phyloP scores from a whole-genome alignment of 2,113 vertebrate genomes.

The Brachypodius melanocephalos region DNA sequence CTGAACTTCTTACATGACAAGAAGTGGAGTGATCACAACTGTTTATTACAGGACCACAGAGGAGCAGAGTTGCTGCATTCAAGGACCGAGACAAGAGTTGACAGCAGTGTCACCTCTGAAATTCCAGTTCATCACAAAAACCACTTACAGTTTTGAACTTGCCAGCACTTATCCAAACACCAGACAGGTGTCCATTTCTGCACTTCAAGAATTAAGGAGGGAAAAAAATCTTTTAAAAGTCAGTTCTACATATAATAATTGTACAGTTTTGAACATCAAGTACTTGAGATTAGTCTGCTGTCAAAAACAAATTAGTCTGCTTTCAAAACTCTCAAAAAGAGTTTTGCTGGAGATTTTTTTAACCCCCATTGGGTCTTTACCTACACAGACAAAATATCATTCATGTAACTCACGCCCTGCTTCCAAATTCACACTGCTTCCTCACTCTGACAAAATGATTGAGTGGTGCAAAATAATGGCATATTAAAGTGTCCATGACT shows the following conservation, averaged over 20 bases:
- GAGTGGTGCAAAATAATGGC: background rate
- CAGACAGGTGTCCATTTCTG: background rate
- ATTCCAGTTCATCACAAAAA: background rate
- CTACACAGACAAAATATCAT: background rate
- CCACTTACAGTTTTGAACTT: background rate
- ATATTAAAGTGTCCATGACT: background rate
- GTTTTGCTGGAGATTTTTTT: background rate
- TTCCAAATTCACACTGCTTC: background rate
- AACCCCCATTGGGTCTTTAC: background rate
- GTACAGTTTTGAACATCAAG: background rate
- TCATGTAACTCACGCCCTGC: background rate
- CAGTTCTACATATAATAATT: background rate
- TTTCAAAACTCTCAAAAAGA: background rate
- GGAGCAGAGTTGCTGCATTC: background rate
- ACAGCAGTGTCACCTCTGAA: background rate
- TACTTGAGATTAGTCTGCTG: background rate
- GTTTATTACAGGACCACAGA: fast-evolving
- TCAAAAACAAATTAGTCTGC: background rate
- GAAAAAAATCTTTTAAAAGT: background rate
- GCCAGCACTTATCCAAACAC: background rate
- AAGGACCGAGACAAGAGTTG: background rate
- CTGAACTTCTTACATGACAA: background rate
- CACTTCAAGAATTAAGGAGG: background rate
- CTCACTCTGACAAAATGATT: background rate
- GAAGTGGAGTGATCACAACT: background rate